Conservation (phyloP, 2,113 vertebrate genomes). For the Sialia sialis region DNA sequence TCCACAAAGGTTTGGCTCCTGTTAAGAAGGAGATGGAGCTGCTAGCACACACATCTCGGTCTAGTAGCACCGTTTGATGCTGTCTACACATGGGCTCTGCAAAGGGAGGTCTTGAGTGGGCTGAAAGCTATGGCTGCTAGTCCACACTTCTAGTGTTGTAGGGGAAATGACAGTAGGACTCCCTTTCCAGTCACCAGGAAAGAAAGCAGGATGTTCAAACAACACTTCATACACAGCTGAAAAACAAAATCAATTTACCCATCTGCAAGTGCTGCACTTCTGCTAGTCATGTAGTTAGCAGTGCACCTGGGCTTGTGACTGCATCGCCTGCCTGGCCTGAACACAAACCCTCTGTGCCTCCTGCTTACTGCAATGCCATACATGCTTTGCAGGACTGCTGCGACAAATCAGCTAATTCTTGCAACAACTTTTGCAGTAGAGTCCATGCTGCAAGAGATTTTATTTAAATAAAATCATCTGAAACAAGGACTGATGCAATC, state of each 20-base stretch:
- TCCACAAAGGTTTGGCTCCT: neutral
- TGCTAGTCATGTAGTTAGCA: neutral
- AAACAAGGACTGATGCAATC: neutral
- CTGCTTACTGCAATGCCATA: accelerated
- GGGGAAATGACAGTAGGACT: neutral
- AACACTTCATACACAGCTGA: neutral
- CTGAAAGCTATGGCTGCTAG: neutral
- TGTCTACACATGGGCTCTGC: neutral
- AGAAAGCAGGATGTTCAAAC: neutral
- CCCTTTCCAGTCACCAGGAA: neutral
- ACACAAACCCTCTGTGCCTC: accelerated
- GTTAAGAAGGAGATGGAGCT: neutral
- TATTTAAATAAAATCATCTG: neutral
- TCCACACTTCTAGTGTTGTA: neutral
- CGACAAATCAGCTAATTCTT: neutral
- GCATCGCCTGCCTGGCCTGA: neutral
- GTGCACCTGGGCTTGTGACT: neutral
- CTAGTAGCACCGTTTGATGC: neutral
- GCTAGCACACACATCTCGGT: neutral
- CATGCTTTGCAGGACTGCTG: neutral
- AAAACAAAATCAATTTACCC: neutral
- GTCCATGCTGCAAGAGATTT: neutral
- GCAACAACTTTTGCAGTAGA: neutral
- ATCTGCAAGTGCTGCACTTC: neutral
- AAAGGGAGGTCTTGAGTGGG: neutral